phyloP scores from a whole-genome alignment of 2,888 invertebrate species.

The Ornithoptera priamus region DNA sequence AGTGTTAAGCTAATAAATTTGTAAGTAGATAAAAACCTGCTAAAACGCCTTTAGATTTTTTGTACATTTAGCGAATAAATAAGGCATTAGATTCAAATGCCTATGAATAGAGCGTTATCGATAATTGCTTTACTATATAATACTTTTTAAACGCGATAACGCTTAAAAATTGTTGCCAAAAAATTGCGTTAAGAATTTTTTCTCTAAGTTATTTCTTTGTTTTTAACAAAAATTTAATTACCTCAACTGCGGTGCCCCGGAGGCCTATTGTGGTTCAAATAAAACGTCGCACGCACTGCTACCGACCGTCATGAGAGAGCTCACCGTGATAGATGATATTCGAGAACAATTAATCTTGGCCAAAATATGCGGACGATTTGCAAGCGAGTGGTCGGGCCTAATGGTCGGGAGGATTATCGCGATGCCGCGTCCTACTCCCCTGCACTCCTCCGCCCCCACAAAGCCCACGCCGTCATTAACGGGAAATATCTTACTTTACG shows the following conservation, averaged over 20 bases:
- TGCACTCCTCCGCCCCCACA: slow-evolving; percentile 29
- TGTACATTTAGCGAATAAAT: too few species aligned
- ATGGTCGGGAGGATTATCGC: slow-evolving; percentile 76
- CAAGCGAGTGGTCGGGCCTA: slow-evolving; percentile 78
- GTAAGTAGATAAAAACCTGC: slow-evolving; percentile 46
- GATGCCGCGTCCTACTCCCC: slow-evolving; percentile 54
- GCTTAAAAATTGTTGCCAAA: slow-evolving; percentile 36
- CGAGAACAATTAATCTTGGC: slow-evolving; percentile 79
- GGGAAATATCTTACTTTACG: slow-evolving; percentile 46
- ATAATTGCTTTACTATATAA: not conserved
- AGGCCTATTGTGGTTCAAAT: slow-evolving; percentile 69
- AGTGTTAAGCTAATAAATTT: slow-evolving; percentile 45
- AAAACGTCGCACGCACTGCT: slow-evolving; percentile 77
- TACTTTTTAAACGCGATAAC: slow-evolving; percentile 31
- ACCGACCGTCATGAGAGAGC: slow-evolving; percentile 74
- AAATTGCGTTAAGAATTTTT: slow-evolving; percentile 40
- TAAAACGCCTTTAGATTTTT: slow-evolving; percentile 33
- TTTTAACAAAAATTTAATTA: slow-evolving; percentile 67
- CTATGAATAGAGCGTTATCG: not conserved
- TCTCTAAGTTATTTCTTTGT: slow-evolving; percentile 46
- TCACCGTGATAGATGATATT: slow-evolving; percentile 80
- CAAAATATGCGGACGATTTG: slow-evolving; percentile 81
- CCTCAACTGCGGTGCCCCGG: slow-evolving; percentile 57
- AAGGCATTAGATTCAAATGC: too few species aligned
- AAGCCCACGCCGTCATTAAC: slow-evolving; percentile 66